Conservation (phyloP, 2,797 vertebrate genomes). For the Sebastes melanostomus region DNA sequence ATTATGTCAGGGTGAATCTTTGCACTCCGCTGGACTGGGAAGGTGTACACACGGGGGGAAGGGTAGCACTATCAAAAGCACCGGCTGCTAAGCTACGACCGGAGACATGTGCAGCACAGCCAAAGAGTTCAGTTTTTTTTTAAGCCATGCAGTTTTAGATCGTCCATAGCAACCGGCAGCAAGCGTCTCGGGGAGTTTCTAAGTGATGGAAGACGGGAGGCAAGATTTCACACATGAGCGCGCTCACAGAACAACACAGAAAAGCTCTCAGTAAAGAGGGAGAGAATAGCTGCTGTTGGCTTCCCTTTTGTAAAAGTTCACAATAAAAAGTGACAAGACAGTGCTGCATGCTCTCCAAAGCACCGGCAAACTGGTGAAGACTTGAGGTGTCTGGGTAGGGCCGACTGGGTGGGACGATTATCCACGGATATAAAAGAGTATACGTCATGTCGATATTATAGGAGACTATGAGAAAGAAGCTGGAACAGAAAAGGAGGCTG, state of each 20-base stretch:
- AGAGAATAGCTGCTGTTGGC: constrained; percentile 64
- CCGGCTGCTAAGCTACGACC: constrained; percentile 78
- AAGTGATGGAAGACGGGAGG: constrained; percentile 50
- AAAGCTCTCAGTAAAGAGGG: constrained; percentile 48
- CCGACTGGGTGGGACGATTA: not conserved
- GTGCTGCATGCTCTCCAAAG: constrained; percentile 63
- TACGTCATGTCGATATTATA: not conserved
- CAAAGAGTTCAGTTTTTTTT: constrained; percentile 41
- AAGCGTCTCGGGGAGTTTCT: constrained; percentile 35
- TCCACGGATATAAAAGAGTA: constrained; percentile 23
- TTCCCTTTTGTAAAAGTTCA: constrained; percentile 52
- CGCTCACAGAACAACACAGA: constrained; percentile 26
- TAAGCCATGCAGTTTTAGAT: constrained; percentile 75
- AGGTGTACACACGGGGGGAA: constrained; percentile 19
- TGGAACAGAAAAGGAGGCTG: constrained; percentile 28
- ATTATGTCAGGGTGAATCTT: constrained; percentile 65
- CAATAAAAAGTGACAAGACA: constrained; percentile 53
- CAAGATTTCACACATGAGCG: constrained; percentile 38
- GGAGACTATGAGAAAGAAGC: not conserved
- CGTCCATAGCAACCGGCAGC: constrained; percentile 76
- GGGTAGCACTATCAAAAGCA: constrained; percentile 50
- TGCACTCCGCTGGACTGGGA: constrained; percentile 45
- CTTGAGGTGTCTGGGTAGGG: constrained; percentile 32
- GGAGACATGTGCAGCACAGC: constrained; percentile 60
- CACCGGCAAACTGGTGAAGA: constrained; percentile 58